Evolutionary conservation across 2,113 vertebrate species (phyloP), one percentile per base, ranked within the genome.

Genomic region (Cariama cristata): DNA sequence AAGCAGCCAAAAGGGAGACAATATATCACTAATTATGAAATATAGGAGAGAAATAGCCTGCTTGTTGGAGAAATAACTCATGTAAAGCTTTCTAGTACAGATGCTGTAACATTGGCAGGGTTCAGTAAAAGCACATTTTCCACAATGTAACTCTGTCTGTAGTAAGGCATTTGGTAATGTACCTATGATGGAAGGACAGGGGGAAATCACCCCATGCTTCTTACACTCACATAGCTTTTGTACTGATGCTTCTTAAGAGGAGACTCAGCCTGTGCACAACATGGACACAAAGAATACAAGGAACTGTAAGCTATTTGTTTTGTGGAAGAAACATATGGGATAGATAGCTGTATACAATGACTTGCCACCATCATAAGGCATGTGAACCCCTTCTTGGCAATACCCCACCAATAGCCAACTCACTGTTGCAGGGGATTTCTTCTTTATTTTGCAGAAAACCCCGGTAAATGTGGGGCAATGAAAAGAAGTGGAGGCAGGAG

Each of bases 11-110:
- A 93, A 89, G 52, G 73, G 60, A 76, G 49, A 75, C 4, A 23
- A 22, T 88, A 40, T 68, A 68, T 68, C 82, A 82, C 66, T 94
- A 90, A 93, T 95, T 92, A 87, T 76, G 49, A 44, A 71, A 80
- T 91, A 81, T 1, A n/a, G 33, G 22, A 60, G 18, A 50, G 50
- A 82, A 92, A 82, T 55, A 32, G 40, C 27, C 1, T 27, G 45
- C 26, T 74, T 85, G 33, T 53, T 75, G 56, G 35, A 68, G 69
- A 85, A 94, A 86, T 24, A 64, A 47, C 40, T 81, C 30, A 16
- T 19, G 9, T 38, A 69, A 90, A 79, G 28, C 60, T 74, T 59
- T 47, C 30, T 53, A 42, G 15, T 5, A 4, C 26, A 68, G 22
- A 26, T 74, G 66, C 60, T 58, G 26, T 38, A 44, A 38, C 12